Evolutionary conservation across 2,888 invertebrate genomes (phyloP).

Genomic region (Epistrophe eligans): DNA sequence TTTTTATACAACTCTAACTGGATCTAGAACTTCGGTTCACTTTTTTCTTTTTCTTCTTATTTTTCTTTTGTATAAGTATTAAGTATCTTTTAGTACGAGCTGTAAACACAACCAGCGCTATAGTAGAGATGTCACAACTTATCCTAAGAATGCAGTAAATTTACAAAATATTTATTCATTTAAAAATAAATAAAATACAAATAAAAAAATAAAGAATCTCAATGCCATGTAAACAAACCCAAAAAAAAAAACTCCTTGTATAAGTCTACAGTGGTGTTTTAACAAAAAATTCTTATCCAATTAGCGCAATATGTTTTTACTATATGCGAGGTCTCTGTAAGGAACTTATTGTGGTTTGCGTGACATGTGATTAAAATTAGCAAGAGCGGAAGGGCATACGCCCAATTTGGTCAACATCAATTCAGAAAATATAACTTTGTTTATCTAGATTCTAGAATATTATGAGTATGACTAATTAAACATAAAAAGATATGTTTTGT

Average conservation of each 20-base stretch:
- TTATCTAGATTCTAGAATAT: not conserved
- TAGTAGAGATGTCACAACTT: too few species aligned
- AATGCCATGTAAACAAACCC: not conserved
- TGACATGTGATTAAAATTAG: conserved; percentile 44
- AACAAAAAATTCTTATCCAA: conserved; percentile 23
- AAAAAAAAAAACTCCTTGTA: not conserved
- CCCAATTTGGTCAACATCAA: conserved; percentile 20
- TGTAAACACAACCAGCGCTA: too few species aligned
- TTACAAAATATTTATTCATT: not conserved
- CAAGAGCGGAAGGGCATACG: not conserved
- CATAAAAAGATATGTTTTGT: not conserved
- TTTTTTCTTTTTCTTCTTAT: too few species aligned
- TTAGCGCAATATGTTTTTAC: conserved; percentile 15
- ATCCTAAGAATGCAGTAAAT: too few species aligned
- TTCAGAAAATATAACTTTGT: not conserved
- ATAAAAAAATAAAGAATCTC: too few species aligned
- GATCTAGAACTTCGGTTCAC: too few species aligned
- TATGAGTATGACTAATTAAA: not conserved
- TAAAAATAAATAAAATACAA: not conserved
- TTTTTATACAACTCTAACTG: too few species aligned
- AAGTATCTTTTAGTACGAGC: too few species aligned
- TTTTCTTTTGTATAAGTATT: too few species aligned
- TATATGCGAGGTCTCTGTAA: not conserved
- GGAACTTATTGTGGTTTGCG: conserved; percentile 41
- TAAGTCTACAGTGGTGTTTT: not conserved